phyloP scores from a whole-genome alignment of 2,797 vertebrate genomes.

The Denticeps clupeoides region DNA sequence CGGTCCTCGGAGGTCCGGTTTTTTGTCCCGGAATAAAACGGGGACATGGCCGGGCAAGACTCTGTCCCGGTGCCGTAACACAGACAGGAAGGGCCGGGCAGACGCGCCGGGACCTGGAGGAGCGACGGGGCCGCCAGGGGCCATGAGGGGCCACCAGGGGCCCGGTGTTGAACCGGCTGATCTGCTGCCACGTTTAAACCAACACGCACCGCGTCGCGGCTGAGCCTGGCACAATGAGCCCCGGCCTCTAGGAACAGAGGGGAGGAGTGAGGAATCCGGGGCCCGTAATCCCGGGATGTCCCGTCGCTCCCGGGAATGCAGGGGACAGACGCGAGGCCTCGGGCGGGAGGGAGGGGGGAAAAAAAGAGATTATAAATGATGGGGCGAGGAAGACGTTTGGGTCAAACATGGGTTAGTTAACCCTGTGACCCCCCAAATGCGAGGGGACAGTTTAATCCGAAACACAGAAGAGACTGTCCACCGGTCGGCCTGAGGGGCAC shows the following conservation, averaged over 20 bases:
- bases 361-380: neutral
- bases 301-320: constrained; percentile 1
- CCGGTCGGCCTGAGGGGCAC: no score
- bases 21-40: constrained; percentile 5
- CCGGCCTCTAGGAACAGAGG: constrained; percentile 14
- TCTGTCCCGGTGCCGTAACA: no score
- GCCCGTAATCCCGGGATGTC: constrained; percentile 22
- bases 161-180: constrained; percentile 31
- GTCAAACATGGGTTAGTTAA: neutral
- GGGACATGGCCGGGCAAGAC: no score
- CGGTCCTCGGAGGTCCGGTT: neutral
- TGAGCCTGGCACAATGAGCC: constrained; percentile 26
- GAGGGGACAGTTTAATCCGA: no score
- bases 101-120: constrained; percentile 18
- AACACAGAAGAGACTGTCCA: no score
- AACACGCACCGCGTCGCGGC: constrained; percentile 22
- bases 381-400: neutral
- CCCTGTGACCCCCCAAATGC: neutral
- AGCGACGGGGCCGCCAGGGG: no score
- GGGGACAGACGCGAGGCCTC: constrained; percentile 14
- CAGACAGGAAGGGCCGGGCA: constrained; percentile 12
- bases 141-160: neutral
- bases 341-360: neutral
- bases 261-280: constrained; percentile 28
- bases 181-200: constrained; percentile 30